Evolutionary conservation across 2,113 vertebrate genomes (phyloP).

Genomic region (Geococcyx californianus): DNA sequence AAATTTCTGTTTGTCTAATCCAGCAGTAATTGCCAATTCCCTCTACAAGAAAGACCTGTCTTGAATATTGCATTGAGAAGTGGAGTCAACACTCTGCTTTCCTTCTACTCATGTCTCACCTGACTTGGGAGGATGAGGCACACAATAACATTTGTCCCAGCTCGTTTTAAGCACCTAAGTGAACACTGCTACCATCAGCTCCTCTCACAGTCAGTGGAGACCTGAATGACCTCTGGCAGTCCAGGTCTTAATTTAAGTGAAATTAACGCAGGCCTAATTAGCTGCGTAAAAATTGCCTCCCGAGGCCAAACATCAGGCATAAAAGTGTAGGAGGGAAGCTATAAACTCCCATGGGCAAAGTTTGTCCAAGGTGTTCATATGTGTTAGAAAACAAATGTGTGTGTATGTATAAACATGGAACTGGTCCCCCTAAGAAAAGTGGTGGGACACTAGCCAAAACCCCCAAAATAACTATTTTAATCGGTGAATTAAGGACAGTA

Average conservation of each 20-base stretch:
- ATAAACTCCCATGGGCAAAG: background rate
- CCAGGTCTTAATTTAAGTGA: too few relatives aligned
- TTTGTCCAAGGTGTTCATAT: background rate
- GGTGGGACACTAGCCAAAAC: background rate
- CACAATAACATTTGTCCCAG: background rate
- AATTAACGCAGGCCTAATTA: background rate
- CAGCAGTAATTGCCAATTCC: background rate
- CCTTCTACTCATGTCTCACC: fast-evolving
- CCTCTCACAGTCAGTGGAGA: background rate
- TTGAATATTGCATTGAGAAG: background rate
- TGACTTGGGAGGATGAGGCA: background rate
- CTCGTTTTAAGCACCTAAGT: background rate
- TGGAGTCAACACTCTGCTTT: background rate
- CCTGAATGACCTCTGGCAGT: background rate
- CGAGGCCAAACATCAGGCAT: background rate
- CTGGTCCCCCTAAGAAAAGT: background rate
- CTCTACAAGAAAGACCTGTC: background rate
- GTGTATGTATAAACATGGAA: background rate
- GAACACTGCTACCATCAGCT: background rate
- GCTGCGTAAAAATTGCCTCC: background rate
- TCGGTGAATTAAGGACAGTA: background rate
- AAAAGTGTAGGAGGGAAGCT: background rate
- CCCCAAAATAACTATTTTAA: background rate
- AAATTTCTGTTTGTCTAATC: background rate
- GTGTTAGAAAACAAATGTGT: background rate